Percentiles rank a stretch among this genome's conserved stretches.
These are phyloP conservation scores for Hermaeophaga mercurialis DNA, from an alignment of 2,888 invertebrate species.

Conservation along the genomic window DNA sequence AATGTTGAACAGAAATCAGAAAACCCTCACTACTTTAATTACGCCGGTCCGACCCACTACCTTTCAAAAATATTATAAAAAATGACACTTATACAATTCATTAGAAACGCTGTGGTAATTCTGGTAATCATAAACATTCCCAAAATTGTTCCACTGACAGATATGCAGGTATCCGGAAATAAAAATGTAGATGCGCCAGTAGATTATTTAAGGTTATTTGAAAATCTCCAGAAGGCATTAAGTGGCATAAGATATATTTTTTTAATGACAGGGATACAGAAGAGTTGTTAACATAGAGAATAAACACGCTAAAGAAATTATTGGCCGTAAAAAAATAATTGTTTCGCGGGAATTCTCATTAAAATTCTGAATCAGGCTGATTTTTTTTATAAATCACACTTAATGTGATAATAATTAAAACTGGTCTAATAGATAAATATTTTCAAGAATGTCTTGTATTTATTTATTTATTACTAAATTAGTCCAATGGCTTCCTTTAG, in stretches of 20 bases:
- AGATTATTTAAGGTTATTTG: conserved; percentile 16
- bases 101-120: conserved; percentile 21
- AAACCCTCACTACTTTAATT: conserved; percentile 21
- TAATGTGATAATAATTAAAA: too few relatives aligned
- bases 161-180: conserved; percentile 25
- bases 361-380: too few relatives aligned
- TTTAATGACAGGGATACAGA: background rate
- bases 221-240: conserved; percentile 14
- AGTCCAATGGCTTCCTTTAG: too few relatives aligned
- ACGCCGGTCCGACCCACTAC: conserved; percentile 19
- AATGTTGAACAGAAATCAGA: background rate
- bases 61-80: conserved; percentile 21
- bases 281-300: too few relatives aligned
- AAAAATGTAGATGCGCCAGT: conserved; percentile 22
- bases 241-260: background rate
- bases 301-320: too few relatives aligned
- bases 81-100: conserved; percentile 20
- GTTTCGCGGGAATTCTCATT: too few relatives aligned
- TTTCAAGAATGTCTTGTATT: too few relatives aligned
- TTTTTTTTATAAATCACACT: too few relatives aligned
- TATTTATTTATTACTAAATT: too few relatives aligned
- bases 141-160: conserved; percentile 22
- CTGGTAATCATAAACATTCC: conserved; percentile 16
- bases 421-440: too few relatives aligned
- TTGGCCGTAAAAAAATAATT: too few relatives aligned